These are phyloP conservation scores for Thermophis baileyi DNA, from an alignment of 2,113 vertebrate species.

Conservation along the genomic window DNA sequence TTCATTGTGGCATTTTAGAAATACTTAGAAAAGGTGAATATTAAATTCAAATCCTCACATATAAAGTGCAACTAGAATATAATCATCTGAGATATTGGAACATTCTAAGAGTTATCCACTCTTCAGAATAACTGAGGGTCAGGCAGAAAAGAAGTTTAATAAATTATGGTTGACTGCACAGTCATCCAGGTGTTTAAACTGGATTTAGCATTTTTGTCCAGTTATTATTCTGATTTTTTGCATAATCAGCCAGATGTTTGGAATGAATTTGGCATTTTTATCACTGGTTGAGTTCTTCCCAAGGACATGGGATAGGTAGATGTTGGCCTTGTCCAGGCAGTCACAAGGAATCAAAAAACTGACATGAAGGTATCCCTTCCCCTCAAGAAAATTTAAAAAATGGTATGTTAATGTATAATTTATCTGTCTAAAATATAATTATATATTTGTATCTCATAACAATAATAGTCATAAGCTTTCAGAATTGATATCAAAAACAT, in stretches of 20 bases:
- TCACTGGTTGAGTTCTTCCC: background rate
- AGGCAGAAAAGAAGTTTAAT: background rate
- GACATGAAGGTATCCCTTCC: background rate
- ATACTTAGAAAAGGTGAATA: conserved; percentile 19
- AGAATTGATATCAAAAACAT: background rate
- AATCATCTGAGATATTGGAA: conserved; percentile 2
- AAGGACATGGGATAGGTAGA: too few species aligned
- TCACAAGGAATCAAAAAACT: background rate
- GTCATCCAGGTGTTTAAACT: background rate
- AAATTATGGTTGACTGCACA: background rate
- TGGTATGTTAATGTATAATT: background rate
- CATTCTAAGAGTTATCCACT: background rate
- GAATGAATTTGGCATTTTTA: background rate
- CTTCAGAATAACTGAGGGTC: background rate
- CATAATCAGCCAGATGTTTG: background rate
- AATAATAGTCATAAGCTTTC: background rate
- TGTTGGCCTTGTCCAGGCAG: background rate
- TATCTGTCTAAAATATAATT: background rate
- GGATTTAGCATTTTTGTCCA: background rate
- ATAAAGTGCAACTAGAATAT: background rate
- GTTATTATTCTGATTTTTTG: background rate
- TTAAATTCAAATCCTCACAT: conserved; percentile 10
- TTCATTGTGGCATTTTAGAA: background rate
- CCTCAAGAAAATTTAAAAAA: background rate
- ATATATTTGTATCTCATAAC: background rate